Evolutionary conservation across 2,888 invertebrate genomes (phyloP).

Genomic region (Penaeus monodon): DNA sequence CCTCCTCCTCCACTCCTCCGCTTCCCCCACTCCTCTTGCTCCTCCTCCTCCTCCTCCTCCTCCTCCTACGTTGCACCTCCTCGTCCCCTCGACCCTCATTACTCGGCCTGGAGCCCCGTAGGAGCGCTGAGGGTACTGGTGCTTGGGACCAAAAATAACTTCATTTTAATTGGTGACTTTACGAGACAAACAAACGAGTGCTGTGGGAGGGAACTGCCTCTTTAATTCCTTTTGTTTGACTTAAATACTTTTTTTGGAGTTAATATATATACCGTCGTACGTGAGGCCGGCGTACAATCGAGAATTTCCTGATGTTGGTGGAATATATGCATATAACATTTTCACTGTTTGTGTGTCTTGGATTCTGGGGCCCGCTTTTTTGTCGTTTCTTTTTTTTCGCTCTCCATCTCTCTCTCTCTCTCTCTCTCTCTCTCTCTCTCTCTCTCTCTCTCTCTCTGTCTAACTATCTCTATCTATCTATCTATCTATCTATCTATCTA

Average conservation of each 20-base stretch:
- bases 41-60: neutral
- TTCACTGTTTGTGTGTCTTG: no score
- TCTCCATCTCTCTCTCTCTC: neutral
- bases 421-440: neutral
- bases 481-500: neutral
- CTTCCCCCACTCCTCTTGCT: neutral
- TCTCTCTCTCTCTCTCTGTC: conserved; percentile 8
- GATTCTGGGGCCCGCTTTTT: no score
- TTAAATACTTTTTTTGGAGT: neutral
- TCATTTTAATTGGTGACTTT: conserved; percentile 56
- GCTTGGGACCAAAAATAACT: conserved; percentile 36
- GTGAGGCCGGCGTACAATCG: no score
- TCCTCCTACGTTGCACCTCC: neutral
- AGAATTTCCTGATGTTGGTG: no score
- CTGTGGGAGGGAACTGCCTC: conserved; percentile 13
- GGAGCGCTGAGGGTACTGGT: conserved; percentile 37
- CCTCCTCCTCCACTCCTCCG: neutral
- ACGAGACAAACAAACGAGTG: conserved; percentile 44
- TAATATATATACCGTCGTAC: no score
- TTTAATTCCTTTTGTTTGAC: conserved; percentile 6
- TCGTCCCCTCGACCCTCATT: conserved; percentile 21
- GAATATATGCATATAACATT: no score
- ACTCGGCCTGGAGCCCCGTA: conserved; percentile 28
- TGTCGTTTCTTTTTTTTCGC: no score
- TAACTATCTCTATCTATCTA: neutral